Base-by-base conservation (phyloP, 2,113 vertebrate species). In the Irena cyanogastra region DNA sequence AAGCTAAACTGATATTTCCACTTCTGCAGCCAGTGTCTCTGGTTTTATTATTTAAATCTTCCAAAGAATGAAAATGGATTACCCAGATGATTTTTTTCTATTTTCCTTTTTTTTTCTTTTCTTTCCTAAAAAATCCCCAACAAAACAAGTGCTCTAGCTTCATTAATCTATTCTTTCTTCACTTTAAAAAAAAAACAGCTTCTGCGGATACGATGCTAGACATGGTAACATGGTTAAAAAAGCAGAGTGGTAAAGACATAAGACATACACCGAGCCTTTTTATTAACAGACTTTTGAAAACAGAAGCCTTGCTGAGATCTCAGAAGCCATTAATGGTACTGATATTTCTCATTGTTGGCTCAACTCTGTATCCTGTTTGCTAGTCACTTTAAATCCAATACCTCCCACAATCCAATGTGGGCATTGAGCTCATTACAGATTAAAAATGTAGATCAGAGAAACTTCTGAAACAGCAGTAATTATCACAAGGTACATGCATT, bases 11-110 rank as follows among this genome's bases (percentile, higher is more conserved):
- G 59, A 15, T 80, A 74, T 93, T 96, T 94, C 82, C 59, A 69
- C 26, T 94, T 77, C 59, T 77, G 54, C 54, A 77, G 91, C 81
- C 91, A 91, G 47, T 17, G 33, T 52, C 85, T 54, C 59, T 90
- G 42, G 63, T 80, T 93, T 95, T 85, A 86, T 92, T 94, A 87
- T 88, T 74, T 70, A 44, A 75, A 84, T 45, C 59, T 88, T 93
- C 42, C 37, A 80, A 88, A 91, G 78, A 95, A 94, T 70, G 75
- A 76, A 95, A 96, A 97, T 93, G 70, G n/a, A 65, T 91, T 93
- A 44, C 30, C 31, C 89, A 95, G 93, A 94, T 35, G 15, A 61
- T 22, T 50, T 68, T 50, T 39, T 15, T 2, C 7, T 14, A 17
- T 27, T 59, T 37, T 11, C 3, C 4, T 23, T 26, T 15, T 42